phyloP scores from a whole-genome alignment of 2,797 vertebrate species.

The Acridotheres tristis region DNA sequence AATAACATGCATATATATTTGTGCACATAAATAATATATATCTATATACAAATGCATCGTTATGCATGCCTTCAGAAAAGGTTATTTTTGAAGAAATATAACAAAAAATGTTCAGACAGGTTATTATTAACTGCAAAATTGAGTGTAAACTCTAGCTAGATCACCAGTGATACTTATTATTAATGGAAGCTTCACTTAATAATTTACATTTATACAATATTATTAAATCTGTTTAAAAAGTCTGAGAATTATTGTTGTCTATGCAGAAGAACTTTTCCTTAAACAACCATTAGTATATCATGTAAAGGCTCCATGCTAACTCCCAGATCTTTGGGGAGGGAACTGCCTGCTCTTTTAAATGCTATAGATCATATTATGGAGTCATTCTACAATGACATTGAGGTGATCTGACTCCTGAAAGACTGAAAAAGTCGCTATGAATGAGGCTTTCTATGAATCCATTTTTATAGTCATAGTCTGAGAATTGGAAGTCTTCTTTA shows the following conservation, averaged over 20 bases:
- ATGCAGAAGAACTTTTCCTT: not conserved
- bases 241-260: not conserved
- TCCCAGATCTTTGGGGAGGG: not conserved
- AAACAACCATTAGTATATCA: not conserved
- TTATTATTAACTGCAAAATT: not conserved
- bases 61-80: not conserved
- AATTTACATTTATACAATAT: not conserved
- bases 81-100: not conserved
- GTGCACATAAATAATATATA: not conserved
- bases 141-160: not conserved
- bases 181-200: not conserved
- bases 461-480: not conserved
- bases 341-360: not conserved
- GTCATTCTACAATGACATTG: not conserved
- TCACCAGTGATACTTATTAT: not conserved
- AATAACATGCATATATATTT: not conserved
- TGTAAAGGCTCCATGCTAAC: not conserved
- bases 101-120: not conserved
- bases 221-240: not conserved
- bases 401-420: not conserved
- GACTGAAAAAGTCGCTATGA: not conserved
- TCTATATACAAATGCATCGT: fast-evolving
- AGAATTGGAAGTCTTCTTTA: not conserved
- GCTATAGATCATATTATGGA: not conserved
- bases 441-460: not conserved